These are phyloP conservation scores for Pachyuromys duprasi DNA, from an alignment of 2,797 vertebrate genomes.

Conservation along the genomic window DNA sequence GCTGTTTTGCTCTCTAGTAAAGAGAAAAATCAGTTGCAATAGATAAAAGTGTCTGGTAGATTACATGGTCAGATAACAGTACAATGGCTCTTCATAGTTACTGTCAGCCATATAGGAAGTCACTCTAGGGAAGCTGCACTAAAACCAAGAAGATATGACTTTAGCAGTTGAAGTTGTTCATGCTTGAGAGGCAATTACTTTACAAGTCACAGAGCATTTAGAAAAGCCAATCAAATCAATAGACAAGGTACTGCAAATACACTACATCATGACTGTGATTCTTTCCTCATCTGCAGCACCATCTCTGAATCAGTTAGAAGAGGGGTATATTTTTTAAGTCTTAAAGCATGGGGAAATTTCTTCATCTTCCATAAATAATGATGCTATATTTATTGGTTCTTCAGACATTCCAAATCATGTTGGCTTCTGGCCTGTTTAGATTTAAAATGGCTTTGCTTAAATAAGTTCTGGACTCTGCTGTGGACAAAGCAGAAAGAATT, in stretches of 20 bases:
- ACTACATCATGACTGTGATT: background rate
- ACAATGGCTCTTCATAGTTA: background rate
- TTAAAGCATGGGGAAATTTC: background rate
- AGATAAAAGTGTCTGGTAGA: background rate
- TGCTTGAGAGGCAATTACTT: constrained; percentile 21
- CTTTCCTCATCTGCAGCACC: background rate
- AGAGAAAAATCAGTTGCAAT: background rate
- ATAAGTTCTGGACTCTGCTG: background rate
- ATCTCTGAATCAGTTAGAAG: background rate
- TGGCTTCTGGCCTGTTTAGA: background rate
- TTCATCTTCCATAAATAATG: constrained; percentile 46
- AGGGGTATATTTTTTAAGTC: constrained; percentile 15
- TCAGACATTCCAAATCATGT: constrained; percentile 1
- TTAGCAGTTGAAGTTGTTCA: background rate
- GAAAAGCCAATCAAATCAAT: constrained; percentile 36
- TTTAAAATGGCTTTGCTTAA: constrained; percentile 18
- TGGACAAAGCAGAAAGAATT: background rate
- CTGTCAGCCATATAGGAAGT: background rate
- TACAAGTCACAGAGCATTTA: background rate
- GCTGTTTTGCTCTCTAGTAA: background rate
- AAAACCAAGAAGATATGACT: background rate
- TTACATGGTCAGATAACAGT: background rate
- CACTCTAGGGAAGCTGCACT: background rate
- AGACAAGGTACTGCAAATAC: background rate
- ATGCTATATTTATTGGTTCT: constrained; percentile 13